Evolutionary conservation across 2,888 invertebrate genomes (phyloP).

Genomic region (Meteorus colon): DNA sequence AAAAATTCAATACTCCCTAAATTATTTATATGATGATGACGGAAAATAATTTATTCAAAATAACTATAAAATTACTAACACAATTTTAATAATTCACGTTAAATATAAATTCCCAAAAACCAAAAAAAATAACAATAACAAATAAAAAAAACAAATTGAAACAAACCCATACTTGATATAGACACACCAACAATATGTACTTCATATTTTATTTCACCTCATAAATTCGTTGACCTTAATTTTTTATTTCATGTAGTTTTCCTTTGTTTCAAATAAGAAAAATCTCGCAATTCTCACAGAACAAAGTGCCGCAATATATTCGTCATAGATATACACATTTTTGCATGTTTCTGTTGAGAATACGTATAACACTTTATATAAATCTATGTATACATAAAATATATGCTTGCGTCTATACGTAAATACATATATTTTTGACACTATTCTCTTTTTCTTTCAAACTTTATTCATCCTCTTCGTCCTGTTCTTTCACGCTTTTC

Average conservation of each 20-base stretch:
- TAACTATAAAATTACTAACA: no score
- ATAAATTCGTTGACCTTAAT: slow-evolving; percentile 1
- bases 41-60: no score
- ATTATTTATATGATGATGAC: no score
- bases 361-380: background rate
- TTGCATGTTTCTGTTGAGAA: background rate
- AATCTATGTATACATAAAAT: background rate
- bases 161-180: no score
- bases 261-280: background rate
- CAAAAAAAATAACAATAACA: no score
- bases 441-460: slow-evolving; percentile 17
- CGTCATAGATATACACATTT: background rate
- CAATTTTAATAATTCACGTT: no score
- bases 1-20: no score
- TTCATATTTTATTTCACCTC: slow-evolving; percentile 3
- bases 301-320: slow-evolving; percentile 7
- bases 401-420: background rate
- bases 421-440: background rate
- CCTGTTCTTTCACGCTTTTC: slow-evolving; percentile 1
- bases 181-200: background rate
- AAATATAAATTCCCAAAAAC: no score
- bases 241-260: background rate
- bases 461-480: slow-evolving; percentile 12
- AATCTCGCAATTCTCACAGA: background rate
- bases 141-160: no score